Evolutionary conservation across 2,113 vertebrate species (phyloP), one percentile per base, ranked within the genome.

Genomic region (Centropristis striata): DNA sequence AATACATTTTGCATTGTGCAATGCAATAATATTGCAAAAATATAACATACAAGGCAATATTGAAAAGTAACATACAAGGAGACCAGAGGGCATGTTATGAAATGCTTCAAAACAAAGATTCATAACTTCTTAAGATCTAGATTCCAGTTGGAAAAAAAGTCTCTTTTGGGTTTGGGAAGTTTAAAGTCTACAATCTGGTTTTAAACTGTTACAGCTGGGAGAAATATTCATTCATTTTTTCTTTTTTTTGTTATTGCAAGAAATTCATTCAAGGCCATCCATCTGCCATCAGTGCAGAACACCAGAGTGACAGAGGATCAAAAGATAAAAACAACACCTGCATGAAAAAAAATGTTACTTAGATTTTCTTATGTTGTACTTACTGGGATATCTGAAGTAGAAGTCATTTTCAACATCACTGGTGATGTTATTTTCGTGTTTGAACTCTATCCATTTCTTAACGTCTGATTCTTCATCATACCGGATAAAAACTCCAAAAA

Each of bases 351-450:
- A 3, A n/a, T n/a, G n/a, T n/a, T n/a, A n/a, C n/a, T 3, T 0
- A 54, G 39, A 47, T 11, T 49, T 66, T 15, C 23, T 42, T 44
- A 42, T 28, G 9, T 5, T 23, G 27, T 67, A 98, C 98, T 98
- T 93, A 99, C 98, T 99, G 0, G 98, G 97, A 63, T 99, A 99
- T 94, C 98, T 95, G 92, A 89, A 99, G 94, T 99, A 99, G 95
- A 99, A 99, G 69, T 99, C 97, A 0, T 99, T 99, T 77, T 99
- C 96, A 0, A 94, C 51, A 59, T 97, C 92, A 0, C 96, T 97
- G 67, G 93, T 94, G 53, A 96, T 59, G 90, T 99, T 99, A 12
- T 87, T 0, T 0, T 20, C 0, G 0, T 0, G 7, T 75, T 68
- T 97, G 37, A 64, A 25, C 5, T 93, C 66, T 0, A 36, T 0